A percentile compares a stretch with the other conserved stretches of the same genome.
Evolutionary conservation across 2,888 invertebrate genomes (phyloP).

Genomic region (Molanna angustata): DNA sequence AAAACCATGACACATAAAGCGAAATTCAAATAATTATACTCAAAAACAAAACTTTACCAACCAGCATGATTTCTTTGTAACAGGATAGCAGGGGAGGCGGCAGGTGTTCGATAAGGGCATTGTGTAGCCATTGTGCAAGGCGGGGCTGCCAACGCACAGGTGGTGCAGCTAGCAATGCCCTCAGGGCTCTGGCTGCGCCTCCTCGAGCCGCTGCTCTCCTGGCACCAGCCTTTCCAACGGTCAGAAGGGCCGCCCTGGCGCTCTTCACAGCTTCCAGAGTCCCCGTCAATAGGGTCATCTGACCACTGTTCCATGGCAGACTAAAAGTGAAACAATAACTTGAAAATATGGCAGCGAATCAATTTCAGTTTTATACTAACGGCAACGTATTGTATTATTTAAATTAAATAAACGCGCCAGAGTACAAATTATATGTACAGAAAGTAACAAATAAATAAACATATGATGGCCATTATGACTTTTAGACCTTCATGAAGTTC

Average conservation of each 20-base stretch:
- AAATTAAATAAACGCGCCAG: no score
- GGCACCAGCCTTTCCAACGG: constrained; percentile 37
- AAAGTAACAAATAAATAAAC: no score
- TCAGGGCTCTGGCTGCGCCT: constrained; percentile 32
- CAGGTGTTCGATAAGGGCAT: constrained; percentile 29
- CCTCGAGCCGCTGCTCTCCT: constrained; percentile 35
- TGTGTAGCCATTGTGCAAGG: constrained; percentile 39
- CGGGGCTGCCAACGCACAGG: constrained; percentile 33
- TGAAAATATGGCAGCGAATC: no score
- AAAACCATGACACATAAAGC: no score
- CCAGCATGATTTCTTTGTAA: constrained; percentile 31
- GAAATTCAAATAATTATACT: no score
- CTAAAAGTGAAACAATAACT: no score
- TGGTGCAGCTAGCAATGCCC: constrained; percentile 29
- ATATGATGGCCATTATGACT: no score
- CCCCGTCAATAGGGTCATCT: constrained; percentile 38
- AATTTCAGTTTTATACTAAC: no score
- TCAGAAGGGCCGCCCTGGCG: constrained; percentile 33
- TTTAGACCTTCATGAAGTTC: no score
- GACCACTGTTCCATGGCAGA: constrained; percentile 38
- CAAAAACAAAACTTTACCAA: no score
- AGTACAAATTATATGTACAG: no score
- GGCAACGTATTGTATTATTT: no score
- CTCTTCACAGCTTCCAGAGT: constrained; percentile 32
- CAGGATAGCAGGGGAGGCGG: constrained; percentile 27